Evolutionary conservation across 2,797 vertebrate species (phyloP).

Genomic region (Threskiornis aethiopicus): DNA sequence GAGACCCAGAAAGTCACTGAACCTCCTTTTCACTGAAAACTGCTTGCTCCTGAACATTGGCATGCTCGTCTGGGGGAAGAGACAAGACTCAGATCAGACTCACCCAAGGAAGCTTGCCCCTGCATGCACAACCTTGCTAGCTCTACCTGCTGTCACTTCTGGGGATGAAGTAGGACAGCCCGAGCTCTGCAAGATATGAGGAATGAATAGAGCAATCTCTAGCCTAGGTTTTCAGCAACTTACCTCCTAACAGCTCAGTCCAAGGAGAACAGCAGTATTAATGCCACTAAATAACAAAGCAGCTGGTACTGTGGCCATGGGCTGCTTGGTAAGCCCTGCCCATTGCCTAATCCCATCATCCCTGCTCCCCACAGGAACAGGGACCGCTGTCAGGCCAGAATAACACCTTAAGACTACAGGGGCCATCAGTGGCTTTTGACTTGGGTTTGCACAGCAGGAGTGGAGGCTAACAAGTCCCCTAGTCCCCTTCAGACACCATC

Average conservation of each 20-base stretch:
- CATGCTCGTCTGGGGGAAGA: constrained; percentile 84
- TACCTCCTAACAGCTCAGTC: neutral
- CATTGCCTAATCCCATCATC: neutral
- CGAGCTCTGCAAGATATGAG: neutral
- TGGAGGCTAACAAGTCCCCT: neutral
- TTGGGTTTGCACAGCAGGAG: neutral
- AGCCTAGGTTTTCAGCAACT: neutral
- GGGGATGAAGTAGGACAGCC: neutral
- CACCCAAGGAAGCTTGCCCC: neutral
- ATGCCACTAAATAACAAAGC: neutral
- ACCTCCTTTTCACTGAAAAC: constrained; percentile 91
- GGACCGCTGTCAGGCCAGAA: neutral
- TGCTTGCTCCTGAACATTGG: constrained; percentile 91
- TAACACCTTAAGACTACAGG: neutral
- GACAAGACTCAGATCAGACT: neutral
- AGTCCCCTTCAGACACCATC: neutral
- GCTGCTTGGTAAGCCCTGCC: neutral
- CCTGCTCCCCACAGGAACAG: neutral
- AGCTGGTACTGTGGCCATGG: neutral
- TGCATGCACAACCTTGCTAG: neutral
- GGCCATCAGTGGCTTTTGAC: neutral
- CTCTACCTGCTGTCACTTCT: neutral
- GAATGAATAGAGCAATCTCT: neutral
- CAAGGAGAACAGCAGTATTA: neutral
- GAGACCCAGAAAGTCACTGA: constrained; percentile 97